These are phyloP conservation scores for Aphaenogaster floridana DNA, from an alignment of 1,140 invertebrate genomes.

Conservation along the genomic window DNA sequence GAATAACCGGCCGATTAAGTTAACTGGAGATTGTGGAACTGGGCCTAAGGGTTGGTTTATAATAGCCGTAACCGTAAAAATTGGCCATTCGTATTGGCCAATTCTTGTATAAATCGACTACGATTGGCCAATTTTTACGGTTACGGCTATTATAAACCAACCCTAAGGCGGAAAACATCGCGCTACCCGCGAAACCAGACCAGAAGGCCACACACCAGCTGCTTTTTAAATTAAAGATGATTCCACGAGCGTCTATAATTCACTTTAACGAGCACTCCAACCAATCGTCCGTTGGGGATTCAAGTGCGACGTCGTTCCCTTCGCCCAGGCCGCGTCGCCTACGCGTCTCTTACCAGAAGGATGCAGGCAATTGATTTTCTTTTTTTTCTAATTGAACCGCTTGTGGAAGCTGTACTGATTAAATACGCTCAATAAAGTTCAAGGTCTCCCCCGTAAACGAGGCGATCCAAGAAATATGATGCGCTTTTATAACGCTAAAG, in stretches of 20 bases:
- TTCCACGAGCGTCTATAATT: slow-evolving; percentile 30
- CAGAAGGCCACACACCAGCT: background rate
- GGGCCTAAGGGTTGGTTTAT: too few relatives aligned
- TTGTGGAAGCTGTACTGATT: slow-evolving; percentile 20
- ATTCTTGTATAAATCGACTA: too few relatives aligned
- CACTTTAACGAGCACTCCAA: slow-evolving; percentile 42
- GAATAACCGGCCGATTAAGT: too few relatives aligned
- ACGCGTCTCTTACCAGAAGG: background rate
- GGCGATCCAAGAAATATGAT: slow-evolving; percentile 4
- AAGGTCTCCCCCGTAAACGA: background rate
- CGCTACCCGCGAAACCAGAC: background rate
- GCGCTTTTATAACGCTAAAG: background rate
- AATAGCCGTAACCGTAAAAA: too few relatives aligned
- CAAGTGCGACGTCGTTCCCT: background rate
- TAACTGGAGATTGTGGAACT: too few relatives aligned
- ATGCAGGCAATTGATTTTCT: slow-evolving; percentile 1
- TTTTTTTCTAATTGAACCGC: slow-evolving; percentile 21
- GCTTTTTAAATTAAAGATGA: slow-evolving; percentile 51
- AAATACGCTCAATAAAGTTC: slow-evolving; percentile 9
- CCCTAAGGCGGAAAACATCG: background rate
- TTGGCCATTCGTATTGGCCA: too few relatives aligned
- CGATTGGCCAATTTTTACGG: too few relatives aligned
- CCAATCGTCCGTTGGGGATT: background rate
- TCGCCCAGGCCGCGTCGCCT: background rate
- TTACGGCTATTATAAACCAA: too few relatives aligned